Base-by-base conservation (phyloP, 2,797 vertebrate genomes). In the Falco biarmicus region DNA sequence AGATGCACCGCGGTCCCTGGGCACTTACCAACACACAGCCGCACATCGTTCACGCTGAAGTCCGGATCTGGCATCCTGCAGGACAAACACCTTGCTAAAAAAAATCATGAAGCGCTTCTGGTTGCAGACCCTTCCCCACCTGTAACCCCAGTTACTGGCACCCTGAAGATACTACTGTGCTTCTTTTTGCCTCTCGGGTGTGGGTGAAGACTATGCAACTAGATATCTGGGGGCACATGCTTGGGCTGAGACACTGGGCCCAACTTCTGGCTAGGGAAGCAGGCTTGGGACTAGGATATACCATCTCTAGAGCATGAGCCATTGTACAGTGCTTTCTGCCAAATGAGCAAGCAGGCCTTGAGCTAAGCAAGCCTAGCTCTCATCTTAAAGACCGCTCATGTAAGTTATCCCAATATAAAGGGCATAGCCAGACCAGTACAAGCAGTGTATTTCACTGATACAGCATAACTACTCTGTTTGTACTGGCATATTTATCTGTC, bases 41-140 rank as follows among this genome's bases (percentile, higher is more conserved):
- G 99, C 81, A 99, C 99, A 79, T 99, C 99, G 47, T 99, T 99
- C 97, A 99, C 99, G 63, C 98, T 99, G 97, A 99, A 99, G 96
- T 99, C 99, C 5, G 98, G 95, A 92, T 99, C 99, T 15, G 99
- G 99, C 99, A 99, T 99, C 98, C 99, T 99, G 98, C 10, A 74
- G 97, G 92, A 98, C 80, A 98, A 88, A 74, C 56, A 94, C 25
- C 15, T 74, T 48, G 80, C 78, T 97, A 53, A 87, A 70, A 51
- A 83, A 83, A 66, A 45, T 10, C 66, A 75, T 1, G 17, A 20
- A 37, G 61, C 14, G 22, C n/a, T 61, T 37, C 60, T 34, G 56
- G 14, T 10, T 78, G 37, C 51, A 63, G 45, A 48, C 10, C 19
- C 22, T 34, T 59, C 70, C 70, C 82, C 70, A 47, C 66, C 74